phyloP scores from a whole-genome alignment of 2,797 vertebrate species.

The Enteromius trimaculatus region DNA sequence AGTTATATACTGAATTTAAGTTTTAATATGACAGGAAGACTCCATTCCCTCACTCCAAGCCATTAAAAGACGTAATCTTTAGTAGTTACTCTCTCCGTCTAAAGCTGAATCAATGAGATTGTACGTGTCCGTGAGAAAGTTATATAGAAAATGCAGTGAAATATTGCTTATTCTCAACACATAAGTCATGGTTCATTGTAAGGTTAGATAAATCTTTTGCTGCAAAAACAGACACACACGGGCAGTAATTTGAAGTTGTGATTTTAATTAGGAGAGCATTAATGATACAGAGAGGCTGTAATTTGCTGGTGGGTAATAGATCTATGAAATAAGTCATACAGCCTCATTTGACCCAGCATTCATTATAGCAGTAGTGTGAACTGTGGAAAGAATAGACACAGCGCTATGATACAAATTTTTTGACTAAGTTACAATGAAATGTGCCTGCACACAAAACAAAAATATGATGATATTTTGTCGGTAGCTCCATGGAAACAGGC shows the following conservation, averaged over 20 bases:
- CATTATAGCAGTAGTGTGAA: slow-evolving; percentile 2
- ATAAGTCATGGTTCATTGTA: slow-evolving; percentile 1
- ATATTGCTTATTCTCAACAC: slow-evolving; percentile 24
- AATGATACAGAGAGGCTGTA: slow-evolving; percentile 31
- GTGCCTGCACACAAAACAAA: not conserved
- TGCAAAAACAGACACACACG: slow-evolving; percentile 10
- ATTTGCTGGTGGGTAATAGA: slow-evolving; percentile 39
- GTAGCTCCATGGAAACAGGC: slow-evolving; percentile 17
- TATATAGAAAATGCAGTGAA: not conserved
- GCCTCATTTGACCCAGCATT: slow-evolving; percentile 36
- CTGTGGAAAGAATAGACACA: not conserved
- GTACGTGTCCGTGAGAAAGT: not conserved
- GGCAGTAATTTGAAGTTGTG: slow-evolving; percentile 26
- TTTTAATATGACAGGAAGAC: not conserved
- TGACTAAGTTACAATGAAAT: not conserved
- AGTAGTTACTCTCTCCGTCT: not conserved
- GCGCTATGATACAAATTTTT: not conserved
- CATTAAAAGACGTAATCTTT: not conserved
- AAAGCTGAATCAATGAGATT: not conserved
- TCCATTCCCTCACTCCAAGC: not conserved
- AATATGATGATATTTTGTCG: not conserved
- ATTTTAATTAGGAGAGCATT: slow-evolving; percentile 53
- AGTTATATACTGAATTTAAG: not conserved
- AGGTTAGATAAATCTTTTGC: slow-evolving; percentile 34
- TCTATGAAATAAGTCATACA: slow-evolving; percentile 28